Conservation (phyloP, 2,797 vertebrate species). For the Poeciliopsis paucimaculata region DNA sequence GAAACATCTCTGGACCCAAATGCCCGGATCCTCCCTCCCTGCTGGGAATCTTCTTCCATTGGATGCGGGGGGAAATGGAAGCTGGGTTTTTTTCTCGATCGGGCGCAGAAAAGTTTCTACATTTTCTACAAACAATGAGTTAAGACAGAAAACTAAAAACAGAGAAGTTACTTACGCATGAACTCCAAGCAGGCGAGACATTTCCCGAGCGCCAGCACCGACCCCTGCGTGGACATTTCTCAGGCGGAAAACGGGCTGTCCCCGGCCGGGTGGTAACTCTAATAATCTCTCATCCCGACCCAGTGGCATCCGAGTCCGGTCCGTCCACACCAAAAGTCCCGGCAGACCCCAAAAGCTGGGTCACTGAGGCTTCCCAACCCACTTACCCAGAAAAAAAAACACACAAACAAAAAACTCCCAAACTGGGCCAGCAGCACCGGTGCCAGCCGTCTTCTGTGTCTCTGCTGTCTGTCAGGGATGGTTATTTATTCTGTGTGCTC, state of each 20-base stretch:
- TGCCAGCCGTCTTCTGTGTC: conserved; percentile 59
- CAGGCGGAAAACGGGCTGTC: conserved; percentile 18
- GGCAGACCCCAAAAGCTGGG: conserved; percentile 46
- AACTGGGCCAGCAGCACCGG: conserved; percentile 40
- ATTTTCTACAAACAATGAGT: neutral
- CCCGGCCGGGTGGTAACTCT: neutral
- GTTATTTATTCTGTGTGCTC: conserved; percentile 53
- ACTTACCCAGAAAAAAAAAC: conserved; percentile 36
- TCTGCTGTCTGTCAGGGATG: conserved; percentile 61
- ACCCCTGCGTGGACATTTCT: conserved; percentile 63
- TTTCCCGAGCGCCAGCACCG: conserved; percentile 62
- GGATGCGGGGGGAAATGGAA: conserved; percentile 54
- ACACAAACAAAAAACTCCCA: neutral
- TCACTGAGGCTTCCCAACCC: conserved; percentile 53
- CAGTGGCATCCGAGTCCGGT: conserved; percentile 10
- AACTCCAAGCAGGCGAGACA: conserved; percentile 71
- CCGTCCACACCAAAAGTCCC: conserved; percentile 25
- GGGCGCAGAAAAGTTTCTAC: neutral
- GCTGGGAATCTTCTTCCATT: conserved; percentile 47
- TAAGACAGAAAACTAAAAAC: neutral
- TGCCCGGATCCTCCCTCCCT: conserved; percentile 32
- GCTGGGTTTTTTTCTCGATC: conserved; percentile 54
- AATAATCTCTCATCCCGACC: conserved; percentile 42
- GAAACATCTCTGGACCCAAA: conserved; percentile 49
- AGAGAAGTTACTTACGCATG: conserved; percentile 56